Conservation (phyloP, 2,888 invertebrate genomes). For the Mellilla xanthometata region DNA sequence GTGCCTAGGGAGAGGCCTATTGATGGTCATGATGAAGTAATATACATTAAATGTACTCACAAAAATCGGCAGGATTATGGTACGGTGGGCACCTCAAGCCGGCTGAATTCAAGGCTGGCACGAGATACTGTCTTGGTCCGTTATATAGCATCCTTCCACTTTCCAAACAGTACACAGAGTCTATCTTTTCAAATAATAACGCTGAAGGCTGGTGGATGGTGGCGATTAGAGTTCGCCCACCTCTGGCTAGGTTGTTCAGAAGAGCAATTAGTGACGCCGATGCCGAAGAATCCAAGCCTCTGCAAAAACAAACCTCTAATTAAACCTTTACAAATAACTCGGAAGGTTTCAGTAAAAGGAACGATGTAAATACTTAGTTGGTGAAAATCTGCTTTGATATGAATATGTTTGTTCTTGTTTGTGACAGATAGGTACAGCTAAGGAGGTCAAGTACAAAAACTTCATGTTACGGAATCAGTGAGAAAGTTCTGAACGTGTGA, state of each 20-base stretch:
- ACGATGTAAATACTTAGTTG: too few relatives aligned
- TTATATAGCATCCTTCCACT: constrained; percentile 93
- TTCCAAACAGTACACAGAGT: constrained; percentile 92
- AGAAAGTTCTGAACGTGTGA: too few relatives aligned
- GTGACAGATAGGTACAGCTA: too few relatives aligned
- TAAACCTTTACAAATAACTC: too few relatives aligned
- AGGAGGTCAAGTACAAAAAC: too few relatives aligned
- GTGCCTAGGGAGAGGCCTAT: too few relatives aligned
- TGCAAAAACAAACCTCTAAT: constrained; percentile 56
- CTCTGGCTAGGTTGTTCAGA: constrained; percentile 90
- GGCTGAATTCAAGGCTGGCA: constrained; percentile 90
- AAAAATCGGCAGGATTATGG: constrained; percentile 97
- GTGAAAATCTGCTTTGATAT: too few relatives aligned
- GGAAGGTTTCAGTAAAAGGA: too few relatives aligned
- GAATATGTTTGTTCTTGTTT: too few relatives aligned
- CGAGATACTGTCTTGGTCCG: constrained; percentile 87
- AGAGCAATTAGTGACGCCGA: constrained; percentile 92
- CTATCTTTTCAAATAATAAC: constrained; percentile 95
- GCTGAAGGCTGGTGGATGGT: constrained; percentile 98
- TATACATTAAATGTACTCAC: constrained; percentile 83
- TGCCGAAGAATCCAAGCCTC: constrained; percentile 94
- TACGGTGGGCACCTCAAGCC: constrained; percentile 93
- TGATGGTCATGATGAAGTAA: too few relatives aligned
- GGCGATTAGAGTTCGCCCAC: constrained; percentile 94
- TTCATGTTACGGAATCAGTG: too few relatives aligned